Evolutionary conservation across 2,113 vertebrate genomes (phyloP).

Genomic region (Nyctibius bracteatus): DNA sequence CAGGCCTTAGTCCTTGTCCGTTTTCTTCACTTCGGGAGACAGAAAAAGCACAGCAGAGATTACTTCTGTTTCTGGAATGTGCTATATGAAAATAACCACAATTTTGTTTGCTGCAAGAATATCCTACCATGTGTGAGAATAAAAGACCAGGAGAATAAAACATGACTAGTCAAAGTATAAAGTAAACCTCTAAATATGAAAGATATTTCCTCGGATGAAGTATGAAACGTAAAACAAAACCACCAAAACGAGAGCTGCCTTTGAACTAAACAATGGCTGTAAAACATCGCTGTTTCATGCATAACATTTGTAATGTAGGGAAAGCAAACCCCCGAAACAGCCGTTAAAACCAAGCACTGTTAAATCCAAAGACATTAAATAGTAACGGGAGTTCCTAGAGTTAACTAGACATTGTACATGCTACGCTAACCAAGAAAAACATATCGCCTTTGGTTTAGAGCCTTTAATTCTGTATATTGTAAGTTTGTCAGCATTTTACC

Average conservation of each 20-base stretch:
- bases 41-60: not conserved
- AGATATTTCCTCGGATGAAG: not conserved
- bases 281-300: not conserved
- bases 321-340: not conserved
- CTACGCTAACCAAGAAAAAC: not conserved
- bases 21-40: not conserved
- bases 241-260: not conserved
- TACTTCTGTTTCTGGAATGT: not conserved
- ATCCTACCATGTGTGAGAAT: not conserved
- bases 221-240: not conserved
- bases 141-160: not conserved
- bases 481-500: not conserved
- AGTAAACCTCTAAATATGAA: not conserved
- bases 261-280: not conserved
- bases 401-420: not conserved
- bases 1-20: not conserved
- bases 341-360: constrained; percentile 1
- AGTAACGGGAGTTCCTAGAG: not conserved
- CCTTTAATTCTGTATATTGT: not conserved
- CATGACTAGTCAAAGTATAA: not conserved
- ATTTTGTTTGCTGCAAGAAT: not conserved
- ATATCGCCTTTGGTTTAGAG: not conserved
- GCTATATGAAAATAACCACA: not conserved
- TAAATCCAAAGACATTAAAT: not conserved
- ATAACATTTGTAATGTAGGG: not conserved